Evolutionary conservation across 2,113 vertebrate species (phyloP).

Genomic region (Prietella phreatophila): DNA sequence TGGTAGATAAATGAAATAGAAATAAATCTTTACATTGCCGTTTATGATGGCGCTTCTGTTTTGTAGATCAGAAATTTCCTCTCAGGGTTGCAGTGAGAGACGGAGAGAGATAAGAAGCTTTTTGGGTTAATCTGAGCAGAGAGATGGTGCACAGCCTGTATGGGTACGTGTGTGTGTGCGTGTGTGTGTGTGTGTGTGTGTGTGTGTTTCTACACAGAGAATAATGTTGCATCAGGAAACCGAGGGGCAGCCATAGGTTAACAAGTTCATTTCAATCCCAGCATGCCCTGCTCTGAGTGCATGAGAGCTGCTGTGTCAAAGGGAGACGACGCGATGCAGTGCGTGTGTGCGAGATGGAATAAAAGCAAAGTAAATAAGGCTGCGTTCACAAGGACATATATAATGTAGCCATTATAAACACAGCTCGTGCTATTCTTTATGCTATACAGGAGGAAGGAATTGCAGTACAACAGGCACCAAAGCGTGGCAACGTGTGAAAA

Average conservation of each 20-base stretch:
- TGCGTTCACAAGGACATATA: not conserved
- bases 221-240: constrained; percentile 49
- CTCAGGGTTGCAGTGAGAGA: not conserved
- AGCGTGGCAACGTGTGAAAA: not conserved
- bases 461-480: not conserved
- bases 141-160: not conserved
- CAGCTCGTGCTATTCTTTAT: not conserved
- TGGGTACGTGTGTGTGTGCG: constrained; percentile 15
- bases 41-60: not conserved
- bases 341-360: not conserved
- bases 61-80: not conserved
- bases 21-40: not conserved
- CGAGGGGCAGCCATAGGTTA: constrained; percentile 50
- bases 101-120: not conserved
- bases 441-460: not conserved
- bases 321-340: constrained; percentile 6
- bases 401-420: not conserved
- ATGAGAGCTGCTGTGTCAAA: constrained; percentile 42
- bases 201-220: constrained; percentile 45
- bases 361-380: not conserved
- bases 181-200: constrained; percentile 37
- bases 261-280: constrained; percentile 55
- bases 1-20: not conserved
- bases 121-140: constrained; percentile 26
- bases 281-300: constrained; percentile 46